phyloP scores from a whole-genome alignment of 2,797 vertebrate species.

The Halcyon badia region DNA sequence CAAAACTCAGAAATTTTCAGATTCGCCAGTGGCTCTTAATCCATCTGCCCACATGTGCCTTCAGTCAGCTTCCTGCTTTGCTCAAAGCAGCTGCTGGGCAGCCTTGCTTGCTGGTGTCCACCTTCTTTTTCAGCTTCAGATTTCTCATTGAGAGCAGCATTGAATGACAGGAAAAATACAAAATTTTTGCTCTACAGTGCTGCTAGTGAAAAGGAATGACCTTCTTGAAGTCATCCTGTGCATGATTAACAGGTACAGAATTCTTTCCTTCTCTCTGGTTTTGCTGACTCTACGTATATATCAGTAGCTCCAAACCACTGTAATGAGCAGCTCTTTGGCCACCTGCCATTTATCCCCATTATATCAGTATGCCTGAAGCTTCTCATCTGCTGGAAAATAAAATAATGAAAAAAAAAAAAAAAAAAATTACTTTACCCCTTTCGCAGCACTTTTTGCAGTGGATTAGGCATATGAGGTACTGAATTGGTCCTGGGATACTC shows the following conservation, averaged over 20 bases:
- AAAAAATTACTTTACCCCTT: neutral
- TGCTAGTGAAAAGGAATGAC: neutral
- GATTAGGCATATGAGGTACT: neutral
- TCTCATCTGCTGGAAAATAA: neutral
- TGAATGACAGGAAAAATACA: neutral
- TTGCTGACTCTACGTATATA: neutral
- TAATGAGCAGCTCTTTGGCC: neutral
- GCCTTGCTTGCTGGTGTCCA: neutral
- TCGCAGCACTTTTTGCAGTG: neutral
- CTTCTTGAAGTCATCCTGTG: neutral
- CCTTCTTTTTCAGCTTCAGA: neutral
- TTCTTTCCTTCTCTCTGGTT: neutral
- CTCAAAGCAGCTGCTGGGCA: neutral
- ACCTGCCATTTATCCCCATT: neutral
- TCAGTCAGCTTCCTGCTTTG: neutral
- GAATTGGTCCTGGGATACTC: neutral
- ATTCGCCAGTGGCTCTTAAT: neutral
- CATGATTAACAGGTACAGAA: accelerated
- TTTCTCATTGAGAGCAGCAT: neutral
- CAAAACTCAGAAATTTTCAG: neutral
- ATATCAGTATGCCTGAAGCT: neutral
- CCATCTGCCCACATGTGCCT: neutral
- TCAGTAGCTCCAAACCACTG: neutral
- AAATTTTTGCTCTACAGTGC: neutral
- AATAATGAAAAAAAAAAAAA: neutral